phyloP scores from a whole-genome alignment of 2,113 vertebrate genomes.

The pig (Sus scrofa) region DNA sequence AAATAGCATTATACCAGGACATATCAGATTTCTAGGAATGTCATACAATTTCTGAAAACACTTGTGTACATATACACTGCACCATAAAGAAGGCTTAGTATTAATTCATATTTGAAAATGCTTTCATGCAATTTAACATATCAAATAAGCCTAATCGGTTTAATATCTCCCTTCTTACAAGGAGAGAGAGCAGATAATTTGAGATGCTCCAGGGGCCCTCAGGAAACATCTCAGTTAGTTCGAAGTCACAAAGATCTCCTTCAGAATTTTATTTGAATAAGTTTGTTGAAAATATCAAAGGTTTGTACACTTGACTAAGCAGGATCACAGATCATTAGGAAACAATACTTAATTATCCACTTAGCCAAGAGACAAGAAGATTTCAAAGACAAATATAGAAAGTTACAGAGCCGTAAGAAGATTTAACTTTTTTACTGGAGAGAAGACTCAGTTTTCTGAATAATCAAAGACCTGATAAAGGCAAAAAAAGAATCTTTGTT shows the following conservation, averaged over 20 bases:
- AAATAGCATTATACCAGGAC: neutral
- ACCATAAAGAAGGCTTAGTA: neutral
- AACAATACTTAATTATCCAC: neutral
- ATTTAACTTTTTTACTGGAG: neutral
- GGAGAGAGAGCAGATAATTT: neutral
- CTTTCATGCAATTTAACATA: neutral
- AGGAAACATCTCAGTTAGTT: neutral
- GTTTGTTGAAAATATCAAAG: neutral
- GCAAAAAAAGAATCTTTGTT: neutral
- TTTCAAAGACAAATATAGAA: neutral
- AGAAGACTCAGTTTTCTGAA: neutral
- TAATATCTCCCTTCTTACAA: no score
- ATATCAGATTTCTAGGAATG: neutral
- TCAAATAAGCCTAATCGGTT: no score
- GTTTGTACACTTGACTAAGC: neutral
- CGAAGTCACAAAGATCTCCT: neutral
- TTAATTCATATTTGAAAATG: neutral
- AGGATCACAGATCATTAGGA: neutral
- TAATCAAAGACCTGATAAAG: neutral
- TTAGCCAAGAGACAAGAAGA: neutral
- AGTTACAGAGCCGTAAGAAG: neutral
- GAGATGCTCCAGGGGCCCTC: neutral
- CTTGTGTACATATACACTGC: neutral
- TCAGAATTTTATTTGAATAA: neutral
- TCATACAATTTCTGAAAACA: neutral